Conservation (phyloP, 2,113 vertebrate genomes). For the Indicator maculatus region DNA sequence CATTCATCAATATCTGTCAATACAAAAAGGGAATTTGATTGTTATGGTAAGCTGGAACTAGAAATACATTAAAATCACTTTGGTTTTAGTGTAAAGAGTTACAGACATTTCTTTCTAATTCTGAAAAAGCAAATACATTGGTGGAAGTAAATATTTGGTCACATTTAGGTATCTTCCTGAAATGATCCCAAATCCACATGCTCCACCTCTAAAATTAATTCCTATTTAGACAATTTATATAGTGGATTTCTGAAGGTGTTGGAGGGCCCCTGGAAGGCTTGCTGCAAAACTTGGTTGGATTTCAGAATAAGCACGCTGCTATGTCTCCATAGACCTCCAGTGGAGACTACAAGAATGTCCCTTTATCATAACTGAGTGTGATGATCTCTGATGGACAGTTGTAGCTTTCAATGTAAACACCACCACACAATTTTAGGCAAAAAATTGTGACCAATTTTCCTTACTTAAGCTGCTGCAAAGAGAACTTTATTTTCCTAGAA, state of each 20-base stretch:
- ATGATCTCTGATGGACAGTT: neutral
- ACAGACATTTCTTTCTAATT: neutral
- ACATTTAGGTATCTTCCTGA: neutral
- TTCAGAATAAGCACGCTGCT: neutral
- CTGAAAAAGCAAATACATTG: neutral
- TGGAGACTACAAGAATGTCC: neutral
- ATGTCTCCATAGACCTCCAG: neutral
- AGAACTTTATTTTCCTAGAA: neutral
- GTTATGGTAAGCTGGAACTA: neutral
- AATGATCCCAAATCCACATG: neutral
- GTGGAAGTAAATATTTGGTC: neutral
- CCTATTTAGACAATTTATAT: neutral
- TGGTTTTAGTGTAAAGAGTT: neutral
- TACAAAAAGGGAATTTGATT: neutral
- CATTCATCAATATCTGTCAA: constrained; percentile 93
- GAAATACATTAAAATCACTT: neutral
- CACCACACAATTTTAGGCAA: neutral
- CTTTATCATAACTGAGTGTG: neutral
- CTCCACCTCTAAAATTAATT: neutral
- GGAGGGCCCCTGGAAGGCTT: neutral
- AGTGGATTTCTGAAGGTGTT: neutral
- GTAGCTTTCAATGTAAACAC: neutral
- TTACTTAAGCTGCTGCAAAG: neutral
- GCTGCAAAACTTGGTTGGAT: neutral
- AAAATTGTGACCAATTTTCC: neutral